These are phyloP conservation scores for Sternotherus odoratus DNA, from an alignment of 2,797 vertebrate species.

Conservation along the genomic window DNA sequence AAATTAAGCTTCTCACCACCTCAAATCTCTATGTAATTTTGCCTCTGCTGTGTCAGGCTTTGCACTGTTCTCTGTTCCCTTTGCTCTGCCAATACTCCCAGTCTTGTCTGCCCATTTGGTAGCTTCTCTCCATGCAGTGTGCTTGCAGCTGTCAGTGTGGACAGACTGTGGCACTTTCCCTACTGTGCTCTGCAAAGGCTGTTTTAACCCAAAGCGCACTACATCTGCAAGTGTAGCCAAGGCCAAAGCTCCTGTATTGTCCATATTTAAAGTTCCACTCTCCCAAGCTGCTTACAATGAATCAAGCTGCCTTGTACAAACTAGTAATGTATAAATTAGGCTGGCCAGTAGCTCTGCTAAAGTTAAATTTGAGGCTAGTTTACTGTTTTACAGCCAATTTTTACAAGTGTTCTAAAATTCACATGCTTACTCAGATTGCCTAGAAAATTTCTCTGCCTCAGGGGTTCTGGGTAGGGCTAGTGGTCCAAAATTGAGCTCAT, in stretches of 20 bases:
- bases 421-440: no score
- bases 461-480: no score
- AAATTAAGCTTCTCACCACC: neutral
- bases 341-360: neutral
- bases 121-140: neutral
- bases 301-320: neutral
- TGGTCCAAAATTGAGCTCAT: no score
- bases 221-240: no score
- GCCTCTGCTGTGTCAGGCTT: neutral
- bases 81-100: neutral
- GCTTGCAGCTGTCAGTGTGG: no score
- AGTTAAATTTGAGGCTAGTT: neutral
- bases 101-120: neutral
- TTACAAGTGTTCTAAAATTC: no score
- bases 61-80: neutral
- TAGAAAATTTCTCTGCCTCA: no score
- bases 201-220: no score
- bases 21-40: neutral
- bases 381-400: neutral
- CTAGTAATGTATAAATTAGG: no score
- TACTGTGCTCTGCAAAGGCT: no score
- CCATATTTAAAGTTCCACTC: neutral
- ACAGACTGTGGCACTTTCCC: no score
- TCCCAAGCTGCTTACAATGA: neutral
- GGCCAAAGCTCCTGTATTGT: neutral